These are phyloP conservation scores for Penaeus chinensis DNA, from an alignment of 1,140 invertebrate genomes.

Conservation along the genomic window DNA sequence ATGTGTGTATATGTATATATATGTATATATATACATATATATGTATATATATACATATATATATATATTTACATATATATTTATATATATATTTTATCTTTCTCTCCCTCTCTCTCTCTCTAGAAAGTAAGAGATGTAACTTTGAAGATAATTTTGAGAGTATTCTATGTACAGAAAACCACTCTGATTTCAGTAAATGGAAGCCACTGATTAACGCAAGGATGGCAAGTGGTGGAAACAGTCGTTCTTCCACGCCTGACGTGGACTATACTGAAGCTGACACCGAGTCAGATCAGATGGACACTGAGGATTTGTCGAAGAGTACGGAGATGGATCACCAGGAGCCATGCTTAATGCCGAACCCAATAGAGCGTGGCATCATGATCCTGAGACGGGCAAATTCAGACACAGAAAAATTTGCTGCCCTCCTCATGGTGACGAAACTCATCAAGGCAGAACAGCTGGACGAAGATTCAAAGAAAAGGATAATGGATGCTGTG, in stretches of 20 bases:
- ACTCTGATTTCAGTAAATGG: conserved; percentile 48
- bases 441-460: conserved; percentile 80
- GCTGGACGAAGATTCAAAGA: conserved; percentile 78
- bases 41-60: conserved; percentile 18
- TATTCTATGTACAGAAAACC: no score
- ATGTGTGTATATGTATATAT: conserved; percentile 11
- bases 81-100: background rate
- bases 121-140: background rate
- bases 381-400: conserved; percentile 80
- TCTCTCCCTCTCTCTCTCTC: background rate
- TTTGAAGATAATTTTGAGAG: background rate
- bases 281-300: conserved; percentile 50
- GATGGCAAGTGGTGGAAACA: conserved; percentile 45
- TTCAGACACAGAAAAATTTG: conserved; percentile 91
- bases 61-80: background rate
- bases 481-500: conserved; percentile 87
- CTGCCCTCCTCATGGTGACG: conserved; percentile 89
- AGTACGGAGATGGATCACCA: background rate
- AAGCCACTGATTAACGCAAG: conserved; percentile 24
- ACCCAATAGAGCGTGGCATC: conserved; percentile 82
- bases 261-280: conserved; percentile 29
- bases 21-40: background rate
- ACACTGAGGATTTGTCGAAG: conserved; percentile 25
- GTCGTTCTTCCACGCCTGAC: conserved; percentile 27
- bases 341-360: background rate